Conservation (phyloP, 1,140 invertebrate genomes). For the Brachystomella parvula region DNA sequence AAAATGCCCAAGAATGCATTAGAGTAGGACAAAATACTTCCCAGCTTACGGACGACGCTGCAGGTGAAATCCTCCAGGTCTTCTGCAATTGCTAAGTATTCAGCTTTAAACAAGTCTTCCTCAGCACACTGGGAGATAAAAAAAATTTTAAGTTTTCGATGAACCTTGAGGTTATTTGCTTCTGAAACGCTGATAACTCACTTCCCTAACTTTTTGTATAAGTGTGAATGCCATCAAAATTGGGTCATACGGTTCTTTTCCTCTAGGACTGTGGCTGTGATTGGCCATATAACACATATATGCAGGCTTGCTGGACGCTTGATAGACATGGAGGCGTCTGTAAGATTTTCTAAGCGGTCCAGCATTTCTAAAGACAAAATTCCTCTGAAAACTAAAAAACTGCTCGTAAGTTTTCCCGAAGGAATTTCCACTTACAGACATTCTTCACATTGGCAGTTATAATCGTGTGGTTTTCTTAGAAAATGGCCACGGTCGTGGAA, state of each 20-base stretch:
- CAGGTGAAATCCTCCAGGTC: not conserved
- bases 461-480: not conserved
- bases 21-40: not conserved
- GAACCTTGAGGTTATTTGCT: not conserved
- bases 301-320: not conserved
- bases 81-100: not conserved
- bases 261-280: not conserved
- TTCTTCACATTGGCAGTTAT: not conserved
- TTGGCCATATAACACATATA: not conserved
- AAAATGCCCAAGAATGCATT: not conserved
- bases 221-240: not conserved
- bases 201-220: not conserved
- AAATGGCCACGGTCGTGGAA: slow-evolving; percentile 49
- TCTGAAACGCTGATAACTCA: not conserved
- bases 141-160: not conserved
- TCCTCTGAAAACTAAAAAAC: too few relatives aligned
- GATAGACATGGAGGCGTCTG: not conserved
- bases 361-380: not conserved
- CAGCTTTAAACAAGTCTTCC: not conserved
- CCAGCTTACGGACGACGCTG: not conserved
- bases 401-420: too few relatives aligned
- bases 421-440: not conserved
- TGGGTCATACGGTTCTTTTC: not conserved
- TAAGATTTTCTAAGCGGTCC: not conserved
- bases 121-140: not conserved